These are phyloP conservation scores for Acomys russatus DNA, from an alignment of 2,797 vertebrate species.

Conservation along the genomic window DNA sequence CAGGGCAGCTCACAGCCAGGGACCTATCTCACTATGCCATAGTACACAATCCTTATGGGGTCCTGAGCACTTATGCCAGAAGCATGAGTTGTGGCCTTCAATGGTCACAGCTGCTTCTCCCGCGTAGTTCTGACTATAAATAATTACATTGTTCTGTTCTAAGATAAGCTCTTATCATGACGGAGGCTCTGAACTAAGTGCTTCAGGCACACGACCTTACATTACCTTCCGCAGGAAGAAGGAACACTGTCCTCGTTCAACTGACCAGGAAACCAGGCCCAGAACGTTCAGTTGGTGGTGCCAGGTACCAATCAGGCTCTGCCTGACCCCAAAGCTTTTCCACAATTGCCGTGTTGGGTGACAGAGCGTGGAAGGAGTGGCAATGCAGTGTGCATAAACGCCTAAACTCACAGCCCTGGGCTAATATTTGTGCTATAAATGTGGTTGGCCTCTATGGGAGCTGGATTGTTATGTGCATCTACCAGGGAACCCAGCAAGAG, in stretches of 20 bases:
- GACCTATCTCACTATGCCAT: background rate
- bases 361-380: fast-evolving
- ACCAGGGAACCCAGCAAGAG: background rate
- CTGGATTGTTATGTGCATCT: background rate
- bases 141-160: background rate
- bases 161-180: background rate
- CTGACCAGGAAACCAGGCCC: background rate
- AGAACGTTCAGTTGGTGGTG: background rate
- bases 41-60: fast-evolving
- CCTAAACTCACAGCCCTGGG: background rate
- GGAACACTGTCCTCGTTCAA: background rate
- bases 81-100: background rate
- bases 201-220: background rate
- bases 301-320: background rate
- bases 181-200: background rate
- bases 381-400: background rate
- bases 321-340: background rate
- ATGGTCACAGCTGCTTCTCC: background rate
- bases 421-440: fast-evolving
- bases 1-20: background rate
- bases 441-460: fast-evolving
- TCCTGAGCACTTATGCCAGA: fast-evolving
- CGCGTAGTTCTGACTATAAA: background rate
- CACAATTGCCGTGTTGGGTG: fast-evolving
- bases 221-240: background rate